Base-by-base conservation (phyloP, 92 coral and sea anemone genomes). In the Diadumene lineata region DNA sequence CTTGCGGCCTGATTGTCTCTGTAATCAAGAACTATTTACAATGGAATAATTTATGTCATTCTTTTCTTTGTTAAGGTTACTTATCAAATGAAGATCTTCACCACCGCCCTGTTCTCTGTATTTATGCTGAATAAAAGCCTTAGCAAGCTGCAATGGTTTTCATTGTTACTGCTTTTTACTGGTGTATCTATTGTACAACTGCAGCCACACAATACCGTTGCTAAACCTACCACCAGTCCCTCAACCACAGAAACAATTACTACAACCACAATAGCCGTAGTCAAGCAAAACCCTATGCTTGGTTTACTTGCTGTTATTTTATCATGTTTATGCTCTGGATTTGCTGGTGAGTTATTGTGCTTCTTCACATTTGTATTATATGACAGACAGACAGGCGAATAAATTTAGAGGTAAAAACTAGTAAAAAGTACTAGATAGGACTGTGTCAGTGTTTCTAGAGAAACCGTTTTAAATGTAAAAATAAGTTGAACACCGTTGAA, bases 111-210 rank as follows among this genome's bases (percentile, higher is more conserved):
- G 44, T 87, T 96, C 74, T 96, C 99, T 16, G 96, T 96, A 25
- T 69, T 90, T 32, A 96, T 96, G 99, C 66, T 96, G 21, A 96
- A 85, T 50, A 96, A 72, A 79, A 84, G 87, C 13, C 92, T 96
- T n/a, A 90, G 83, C 70, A 86, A 74, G 33, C 62, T 85, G 25
- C 99, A 96, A 89, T 96, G 99, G 99, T 33, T 92, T 31, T 86
- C 99, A 7, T 70, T 96, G 56, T 23, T 96, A 32, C 73, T 96
- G 86, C 77, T 96, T 75, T 96, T 96, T 73, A 85, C 66, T 69
- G 97, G 99, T 16, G 94, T 96, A 51, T 90, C 97, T 29, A 85
- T 89, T 50, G 99, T 96, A 55, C 99, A 96, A 74, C 82, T 96
- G n/a, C 99, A 92, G 69, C 77, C 77, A 19, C 62, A 21, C 15